These are phyloP conservation scores for Hetaerina americana DNA, from an alignment of 1,140 invertebrate genomes.

Conservation along the genomic window DNA sequence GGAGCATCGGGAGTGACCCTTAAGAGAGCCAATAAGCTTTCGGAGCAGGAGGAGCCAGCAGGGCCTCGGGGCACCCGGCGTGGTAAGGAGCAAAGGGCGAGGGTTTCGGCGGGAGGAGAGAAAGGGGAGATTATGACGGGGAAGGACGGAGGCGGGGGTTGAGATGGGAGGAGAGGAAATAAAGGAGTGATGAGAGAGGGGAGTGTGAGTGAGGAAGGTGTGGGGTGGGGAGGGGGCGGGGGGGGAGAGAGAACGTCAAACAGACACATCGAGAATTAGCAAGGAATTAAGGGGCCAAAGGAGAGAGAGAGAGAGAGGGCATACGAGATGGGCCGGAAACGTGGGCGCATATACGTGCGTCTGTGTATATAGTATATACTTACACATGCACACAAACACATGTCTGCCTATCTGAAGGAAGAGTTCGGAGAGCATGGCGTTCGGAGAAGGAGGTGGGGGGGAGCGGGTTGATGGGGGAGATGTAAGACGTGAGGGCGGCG, in stretches of 20 bases:
- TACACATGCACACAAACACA: no score
- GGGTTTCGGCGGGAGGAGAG: not conserved
- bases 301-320: conserved; percentile 10
- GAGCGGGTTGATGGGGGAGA: no score
- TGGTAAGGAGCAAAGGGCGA: not conserved
- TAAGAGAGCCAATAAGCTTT: not conserved
- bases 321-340: not conserved
- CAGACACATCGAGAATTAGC: not conserved
- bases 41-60: not conserved
- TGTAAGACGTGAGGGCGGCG: no score
- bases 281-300: conserved; percentile 20
- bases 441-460: no score
- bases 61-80: not conserved
- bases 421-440: no score
- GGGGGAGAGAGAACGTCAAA: not conserved
- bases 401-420: no score
- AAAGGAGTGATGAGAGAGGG: no score
- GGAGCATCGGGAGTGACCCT: not conserved
- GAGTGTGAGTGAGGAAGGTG: not conserved
- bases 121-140: not conserved
- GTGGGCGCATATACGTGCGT: no score
- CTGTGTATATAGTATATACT: no score
- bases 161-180: not conserved
- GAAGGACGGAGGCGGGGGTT: not conserved
- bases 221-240: not conserved